Evolutionary conservation across 2,888 invertebrate genomes (phyloP), one percentile per base, ranked within the genome.

Genomic region (Lycaena phlaeas): DNA sequence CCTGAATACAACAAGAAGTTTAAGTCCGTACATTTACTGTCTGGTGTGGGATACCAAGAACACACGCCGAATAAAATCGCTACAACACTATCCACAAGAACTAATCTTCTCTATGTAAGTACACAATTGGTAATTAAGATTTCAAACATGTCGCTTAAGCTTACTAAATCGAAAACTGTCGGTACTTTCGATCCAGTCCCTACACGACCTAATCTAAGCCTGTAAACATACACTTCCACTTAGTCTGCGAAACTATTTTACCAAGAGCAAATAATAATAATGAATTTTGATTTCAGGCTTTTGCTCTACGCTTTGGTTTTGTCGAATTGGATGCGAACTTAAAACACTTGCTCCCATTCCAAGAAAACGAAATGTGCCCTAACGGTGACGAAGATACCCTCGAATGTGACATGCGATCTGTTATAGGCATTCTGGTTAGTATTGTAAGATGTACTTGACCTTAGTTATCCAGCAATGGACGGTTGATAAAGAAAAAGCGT

Each of bases 1-100:
- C 65, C 71, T 0, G 68, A 74, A 46, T 78, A 71, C 46, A 73
- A 77, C 43, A 30, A 57, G 2, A 79, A 74, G 51, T 54, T 79
- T 7, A 42, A 46, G 2, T 64, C 75, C 7, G 75, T 60, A 0
- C 69, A 79, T 44, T 53, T 77, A 4, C 41, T 76, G 10, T 78
- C 77, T 26, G 68, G 64, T 4, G 68, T 70, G 22, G 77, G 76
- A 0, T 73, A 75, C 40, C 55, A 59, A 51, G 45, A 57, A 0
- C 36, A 67, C 43, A 74, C 73, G 41, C 70, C 75, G 2, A 46
- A 66, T 43, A 5, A 25, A 1, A 30, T 52, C 4, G 15, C 74
- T 2, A 14, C 9, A 0, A 11, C 30, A 2, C 1, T 50, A 2
- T 61, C 77, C 1, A 3, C 9, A 1, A 26, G 55, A 2, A 61